Evolutionary conservation across 1,140 invertebrate species (phyloP).

Genomic region (Bombus pascuorum): DNA sequence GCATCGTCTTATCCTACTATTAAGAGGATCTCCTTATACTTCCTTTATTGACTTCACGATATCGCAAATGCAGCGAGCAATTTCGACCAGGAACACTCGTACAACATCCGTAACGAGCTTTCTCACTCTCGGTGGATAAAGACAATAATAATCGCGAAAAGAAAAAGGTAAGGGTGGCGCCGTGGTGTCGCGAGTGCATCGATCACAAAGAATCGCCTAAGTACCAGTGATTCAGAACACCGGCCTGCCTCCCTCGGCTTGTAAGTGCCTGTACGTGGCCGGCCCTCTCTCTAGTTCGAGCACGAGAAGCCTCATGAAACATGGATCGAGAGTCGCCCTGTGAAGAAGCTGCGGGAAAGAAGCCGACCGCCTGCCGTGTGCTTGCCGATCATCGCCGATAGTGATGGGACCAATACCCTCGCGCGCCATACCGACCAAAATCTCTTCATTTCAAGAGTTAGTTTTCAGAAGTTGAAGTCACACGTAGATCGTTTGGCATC

Average conservation of each 20-base stretch:
- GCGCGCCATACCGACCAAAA: not conserved
- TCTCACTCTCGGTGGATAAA: not conserved
- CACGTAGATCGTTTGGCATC: not conserved
- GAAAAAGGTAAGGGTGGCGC: constrained; percentile 30
- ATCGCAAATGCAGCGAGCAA: not conserved
- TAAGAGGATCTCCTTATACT: not conserved
- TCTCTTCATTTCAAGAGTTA: not conserved
- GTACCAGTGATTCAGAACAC: constrained; percentile 61
- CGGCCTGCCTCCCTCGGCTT: constrained; percentile 38
- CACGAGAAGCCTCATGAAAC: constrained; percentile 63
- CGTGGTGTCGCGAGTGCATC: constrained; percentile 56
- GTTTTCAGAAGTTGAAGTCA: not conserved
- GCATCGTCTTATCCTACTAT: not conserved
- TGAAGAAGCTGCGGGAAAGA: constrained; percentile 62
- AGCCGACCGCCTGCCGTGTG: constrained; percentile 58
- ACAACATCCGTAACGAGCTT: not conserved
- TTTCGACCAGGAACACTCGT: not conserved
- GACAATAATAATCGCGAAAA: constrained; percentile 26
- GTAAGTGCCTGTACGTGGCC: constrained; percentile 47
- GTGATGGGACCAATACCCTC: constrained; percentile 49
- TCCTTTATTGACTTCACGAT: not conserved
- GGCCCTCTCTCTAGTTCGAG: constrained; percentile 42
- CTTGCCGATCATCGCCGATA: constrained; percentile 55
- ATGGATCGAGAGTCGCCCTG: constrained; percentile 64
- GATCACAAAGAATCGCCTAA: constrained; percentile 64